phyloP scores from a whole-genome alignment of 64 coral and sea anemone species.

The Montipora foliosa region DNA sequence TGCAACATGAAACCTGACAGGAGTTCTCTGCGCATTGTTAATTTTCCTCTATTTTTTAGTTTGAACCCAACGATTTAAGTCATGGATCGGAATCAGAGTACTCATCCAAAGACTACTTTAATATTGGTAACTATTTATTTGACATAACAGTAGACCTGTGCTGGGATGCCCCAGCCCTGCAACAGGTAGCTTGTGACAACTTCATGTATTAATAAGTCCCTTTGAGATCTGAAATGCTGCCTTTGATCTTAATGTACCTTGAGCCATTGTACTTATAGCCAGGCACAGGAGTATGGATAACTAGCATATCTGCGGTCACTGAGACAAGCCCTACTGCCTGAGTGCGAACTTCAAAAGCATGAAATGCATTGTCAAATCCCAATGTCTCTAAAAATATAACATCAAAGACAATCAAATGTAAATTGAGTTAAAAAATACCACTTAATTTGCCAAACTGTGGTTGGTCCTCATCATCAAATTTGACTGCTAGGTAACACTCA shows the following conservation, averaged over 20 bases:
- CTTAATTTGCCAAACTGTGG: constrained; percentile 4
- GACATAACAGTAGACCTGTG: too few species aligned
- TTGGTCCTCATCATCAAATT: constrained; percentile 13
- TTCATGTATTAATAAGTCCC: neutral
- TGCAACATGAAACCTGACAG: too few species aligned
- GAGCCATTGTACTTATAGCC: constrained; percentile 2
- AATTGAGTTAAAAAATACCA: constrained; percentile 24
- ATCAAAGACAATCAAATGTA: constrained; percentile 24
- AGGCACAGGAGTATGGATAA: neutral
- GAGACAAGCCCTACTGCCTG: neutral
- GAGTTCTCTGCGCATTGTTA: too few species aligned
- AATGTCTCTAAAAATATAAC: constrained; percentile 12
- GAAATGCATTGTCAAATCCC: neutral
- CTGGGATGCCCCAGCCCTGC: too few species aligned
- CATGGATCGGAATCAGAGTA: too few species aligned
- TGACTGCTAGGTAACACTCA: constrained; percentile 16
- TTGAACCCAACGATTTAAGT: too few species aligned
- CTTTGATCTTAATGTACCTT: constrained; percentile 1
- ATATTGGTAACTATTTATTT: too few species aligned
- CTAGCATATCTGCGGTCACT: constrained; percentile 1
- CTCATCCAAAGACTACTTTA: too few species aligned
- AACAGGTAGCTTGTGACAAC: neutral
- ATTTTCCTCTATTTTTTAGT: too few species aligned
- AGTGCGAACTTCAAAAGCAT: constrained; percentile 12
- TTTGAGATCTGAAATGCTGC: constrained; percentile 23